Evolutionary conservation across 2,888 invertebrate species (phyloP).

Genomic region (Melanophora roralis): DNA sequence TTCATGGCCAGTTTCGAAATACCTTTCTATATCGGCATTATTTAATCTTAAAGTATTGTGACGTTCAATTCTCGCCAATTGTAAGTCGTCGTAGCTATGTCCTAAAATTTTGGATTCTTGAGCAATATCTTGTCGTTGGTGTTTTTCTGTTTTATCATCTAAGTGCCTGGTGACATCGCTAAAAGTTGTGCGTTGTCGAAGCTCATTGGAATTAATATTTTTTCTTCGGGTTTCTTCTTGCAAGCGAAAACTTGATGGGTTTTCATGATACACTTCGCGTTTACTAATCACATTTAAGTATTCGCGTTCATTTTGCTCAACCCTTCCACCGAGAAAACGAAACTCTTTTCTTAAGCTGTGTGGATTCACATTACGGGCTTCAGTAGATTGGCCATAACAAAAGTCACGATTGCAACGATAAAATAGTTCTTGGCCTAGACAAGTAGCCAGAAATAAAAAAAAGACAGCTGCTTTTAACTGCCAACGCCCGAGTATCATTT

Average conservation of each 20-base stretch:
- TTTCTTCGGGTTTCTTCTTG: background rate
- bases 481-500: slow-evolving; percentile 67
- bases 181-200: background rate
- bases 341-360: background rate
- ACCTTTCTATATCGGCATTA: no score
- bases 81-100: no score
- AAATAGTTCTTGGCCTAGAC: slow-evolving; percentile 57
- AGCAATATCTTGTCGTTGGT: background rate
- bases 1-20: no score
- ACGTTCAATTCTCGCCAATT: no score
- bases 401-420: slow-evolving; percentile 49
- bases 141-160: background rate
- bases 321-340: background rate
- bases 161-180: slow-evolving; percentile 13
- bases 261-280: background rate
- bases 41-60: no score
- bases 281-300: background rate
- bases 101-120: no score
- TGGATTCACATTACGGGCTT: background rate
- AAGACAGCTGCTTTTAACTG: slow-evolving; percentile 67
- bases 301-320: background rate
- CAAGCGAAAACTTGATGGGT: background rate
- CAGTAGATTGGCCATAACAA: slow-evolving; percentile 45
- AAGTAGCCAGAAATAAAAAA: slow-evolving; percentile 63
- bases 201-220: background rate